Base-by-base conservation (phyloP, 2,888 invertebrate species). In the Phasia obesa region DNA sequence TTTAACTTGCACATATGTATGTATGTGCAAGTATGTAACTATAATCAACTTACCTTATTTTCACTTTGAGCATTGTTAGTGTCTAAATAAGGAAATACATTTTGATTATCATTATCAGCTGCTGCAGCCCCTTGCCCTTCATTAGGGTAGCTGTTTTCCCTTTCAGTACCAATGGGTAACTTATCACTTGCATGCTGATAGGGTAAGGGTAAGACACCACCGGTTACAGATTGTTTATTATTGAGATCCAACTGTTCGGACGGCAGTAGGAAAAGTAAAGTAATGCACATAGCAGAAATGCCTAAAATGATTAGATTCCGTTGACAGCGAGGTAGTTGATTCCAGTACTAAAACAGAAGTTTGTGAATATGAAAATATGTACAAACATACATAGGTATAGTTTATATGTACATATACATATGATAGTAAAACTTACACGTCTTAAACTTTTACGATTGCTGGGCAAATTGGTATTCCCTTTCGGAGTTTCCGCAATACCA, bases 241-340 rank as follows among this genome's bases (percentile, higher is more conserved):
- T 53, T 73, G 23, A 78, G 19, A 49, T 67, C 80, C 44, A 89
- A 86, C 73, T 89, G 89, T 62, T 90, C 90, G 15, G 90, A 89
- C 85, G 93, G 94, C 76, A 94, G 90, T 71, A 85, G 92, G 86
- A 94, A 93, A 86, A 95, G 90, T 84, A 94, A 89, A 65, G 94
- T 93, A 84, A 94, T 91, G 84, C 93, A 90, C 83, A 94, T 88
- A 60, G 94, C 92, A 80, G 93, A 89, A 81, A 94, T 85, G 78
- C 93, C 88, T 86, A 95, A 94, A 88, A 95, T 95, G 65, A 95
- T 93, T 86, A 96, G 92, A 88, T 95, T 96, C 85, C 95, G 93
- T 90, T 97, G 97, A 88, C 97, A 94, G 86, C 97, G 93, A 19
- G 97, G 97, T 75, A 97, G 92, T 86, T 95, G 95, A 90, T 97